Evolutionary conservation across 2,888 invertebrate species (phyloP).

Genomic region (Thymelicus sylvestris): DNA sequence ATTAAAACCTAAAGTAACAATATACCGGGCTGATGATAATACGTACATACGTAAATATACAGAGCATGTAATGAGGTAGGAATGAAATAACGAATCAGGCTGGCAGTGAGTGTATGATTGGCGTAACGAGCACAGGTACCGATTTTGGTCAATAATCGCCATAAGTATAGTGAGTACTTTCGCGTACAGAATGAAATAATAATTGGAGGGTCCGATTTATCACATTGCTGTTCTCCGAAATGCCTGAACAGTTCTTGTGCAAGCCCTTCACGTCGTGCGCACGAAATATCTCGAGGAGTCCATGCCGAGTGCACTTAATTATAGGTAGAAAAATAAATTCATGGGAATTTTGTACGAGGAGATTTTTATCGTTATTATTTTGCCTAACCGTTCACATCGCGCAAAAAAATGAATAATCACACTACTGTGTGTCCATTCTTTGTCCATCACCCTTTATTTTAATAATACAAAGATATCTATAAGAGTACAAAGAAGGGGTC

Average conservation of each 20-base stretch:
- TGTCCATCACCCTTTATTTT: constrained; percentile 64
- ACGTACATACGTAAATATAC: constrained; percentile 14
- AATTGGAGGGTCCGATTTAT: constrained; percentile 83
- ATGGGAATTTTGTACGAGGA: constrained; percentile 69
- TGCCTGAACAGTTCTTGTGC: constrained; percentile 78
- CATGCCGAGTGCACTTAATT: constrained; percentile 77
- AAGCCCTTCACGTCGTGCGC: constrained; percentile 80
- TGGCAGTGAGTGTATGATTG: constrained; percentile 64
- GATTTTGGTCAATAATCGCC: constrained; percentile 81
- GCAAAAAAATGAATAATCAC: constrained; percentile 70
- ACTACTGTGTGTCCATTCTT: constrained; percentile 58
- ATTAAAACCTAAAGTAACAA: no score
- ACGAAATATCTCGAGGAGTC: constrained; percentile 78
- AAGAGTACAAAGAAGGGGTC: constrained; percentile 71
- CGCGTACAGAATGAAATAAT: constrained; percentile 81
- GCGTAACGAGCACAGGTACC: constrained; percentile 77
- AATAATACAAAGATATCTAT: constrained; percentile 62
- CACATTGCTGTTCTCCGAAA: constrained; percentile 82
- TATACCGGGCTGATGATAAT: no score
- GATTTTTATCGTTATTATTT: constrained; percentile 69
- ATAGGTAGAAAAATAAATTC: constrained; percentile 79
- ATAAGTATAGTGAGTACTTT: constrained; percentile 79
- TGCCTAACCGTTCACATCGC: constrained; percentile 66
- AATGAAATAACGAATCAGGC: constrained; percentile 35
- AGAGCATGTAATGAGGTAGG: constrained; percentile 27